Base-by-base conservation (phyloP, 2,888 invertebrate species). In the Eristalis tenax region DNA sequence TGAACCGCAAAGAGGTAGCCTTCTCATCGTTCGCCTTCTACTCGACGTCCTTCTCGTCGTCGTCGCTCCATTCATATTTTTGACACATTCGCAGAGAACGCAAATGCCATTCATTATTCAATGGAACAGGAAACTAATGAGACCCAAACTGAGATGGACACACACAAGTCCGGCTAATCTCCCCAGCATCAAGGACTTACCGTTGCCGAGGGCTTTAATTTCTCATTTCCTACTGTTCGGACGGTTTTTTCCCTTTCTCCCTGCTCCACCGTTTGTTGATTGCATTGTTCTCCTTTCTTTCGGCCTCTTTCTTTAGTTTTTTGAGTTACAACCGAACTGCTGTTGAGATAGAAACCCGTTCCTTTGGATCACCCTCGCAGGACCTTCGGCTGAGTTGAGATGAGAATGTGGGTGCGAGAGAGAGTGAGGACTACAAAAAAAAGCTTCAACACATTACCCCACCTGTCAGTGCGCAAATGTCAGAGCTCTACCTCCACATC, bases 141-240 rank as follows among this genome's bases (percentile, higher is more conserved):
- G 83, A 79, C 75, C 82, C 70, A 65, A 86, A 86, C 83, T 78
- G 40, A 83, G 86, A 86, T 83, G 83, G 82, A 86, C 86, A 86
- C 81, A 73, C 81, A 73, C 77, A 83, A 86, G 86, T 86, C 86
- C 86, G 70, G 86, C 86, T 86, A 86, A 86, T 86, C 82, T 83
- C 61, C 50, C 50, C 56, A 50, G 82, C 57, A 83, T 26, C 86
- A 86, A 86, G 86, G 86, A 82, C 86, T 70, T 82, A 73, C 70
- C 78, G 61, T 78, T 83, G 86, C 86, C 77, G 65, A 65, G 28
- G 86, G 86, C 82, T 77, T 78, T 40, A 78, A 83, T 83, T 86
- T 78, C 82, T 77, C 77, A 83, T 86, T 78, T 86, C 68, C 35
- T 70, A 82, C 82, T 80, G 59, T 59, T 59, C 59, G 59, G 23